Evolutionary conservation across 2,888 invertebrate species (phyloP).

Genomic region (Aphidius colemani): DNA sequence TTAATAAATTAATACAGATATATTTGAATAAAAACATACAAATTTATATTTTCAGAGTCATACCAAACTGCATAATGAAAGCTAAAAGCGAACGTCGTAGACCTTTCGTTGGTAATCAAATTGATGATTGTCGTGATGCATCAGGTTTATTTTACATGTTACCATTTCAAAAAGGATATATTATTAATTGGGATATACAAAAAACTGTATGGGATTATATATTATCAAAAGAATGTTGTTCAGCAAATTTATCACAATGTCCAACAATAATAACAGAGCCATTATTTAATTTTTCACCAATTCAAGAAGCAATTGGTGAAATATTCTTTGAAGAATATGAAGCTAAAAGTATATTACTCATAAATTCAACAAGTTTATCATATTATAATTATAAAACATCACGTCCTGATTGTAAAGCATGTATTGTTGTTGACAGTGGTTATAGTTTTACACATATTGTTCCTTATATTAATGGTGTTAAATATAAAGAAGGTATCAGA

Average conservation of each 20-base stretch:
- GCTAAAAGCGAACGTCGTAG: slow-evolving; percentile 94
- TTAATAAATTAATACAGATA: neutral
- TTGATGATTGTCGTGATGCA: slow-evolving; percentile 95
- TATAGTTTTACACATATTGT: slow-evolving; percentile 95
- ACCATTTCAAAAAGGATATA: slow-evolving; percentile 92
- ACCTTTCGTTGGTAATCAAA: slow-evolving; percentile 91
- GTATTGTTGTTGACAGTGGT: slow-evolving; percentile 89
- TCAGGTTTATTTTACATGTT: slow-evolving; percentile 93
- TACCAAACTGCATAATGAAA: slow-evolving; percentile 97
- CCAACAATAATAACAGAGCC: slow-evolving; percentile 92
- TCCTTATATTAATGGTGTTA: slow-evolving; percentile 78
- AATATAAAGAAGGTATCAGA: slow-evolving; percentile 71
- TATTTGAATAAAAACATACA: neutral
- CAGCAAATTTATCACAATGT: slow-evolving; percentile 77
- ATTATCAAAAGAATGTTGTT: slow-evolving; percentile 83
- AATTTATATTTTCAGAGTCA: slow-evolving; percentile 61
- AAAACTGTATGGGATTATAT: slow-evolving; percentile 96
- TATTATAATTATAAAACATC: slow-evolving; percentile 71
- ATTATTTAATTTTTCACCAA: slow-evolving; percentile 86
- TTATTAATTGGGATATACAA: slow-evolving; percentile 95
- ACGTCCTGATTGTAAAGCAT: slow-evolving; percentile 65
- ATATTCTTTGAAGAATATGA: slow-evolving; percentile 98
- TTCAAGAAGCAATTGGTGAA: slow-evolving; percentile 93
- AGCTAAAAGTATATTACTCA: slow-evolving; percentile 78
- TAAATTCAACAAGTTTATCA: slow-evolving; percentile 81